Evolutionary conservation across 2,888 invertebrate species (phyloP).

Genomic region (Horisme vitalbata): DNA sequence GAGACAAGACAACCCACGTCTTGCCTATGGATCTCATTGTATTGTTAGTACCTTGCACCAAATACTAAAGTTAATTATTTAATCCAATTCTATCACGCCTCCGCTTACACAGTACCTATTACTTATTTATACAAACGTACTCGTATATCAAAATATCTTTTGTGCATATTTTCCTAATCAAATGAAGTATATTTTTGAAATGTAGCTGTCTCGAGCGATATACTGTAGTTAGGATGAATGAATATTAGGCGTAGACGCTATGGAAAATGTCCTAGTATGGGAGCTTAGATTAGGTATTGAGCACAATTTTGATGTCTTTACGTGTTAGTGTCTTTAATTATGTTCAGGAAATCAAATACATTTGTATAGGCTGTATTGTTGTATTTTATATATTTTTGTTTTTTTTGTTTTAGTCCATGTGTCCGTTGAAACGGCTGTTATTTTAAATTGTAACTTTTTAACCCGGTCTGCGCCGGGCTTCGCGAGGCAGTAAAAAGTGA

Average conservation of each 20-base stretch:
- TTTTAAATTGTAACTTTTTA: slow-evolving; percentile 6
- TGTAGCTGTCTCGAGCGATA: slow-evolving; percentile 48
- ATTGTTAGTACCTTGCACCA: slow-evolving; percentile 22
- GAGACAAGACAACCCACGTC: too few species aligned
- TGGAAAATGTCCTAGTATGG: slow-evolving; percentile 14
- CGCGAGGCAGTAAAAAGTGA: too few species aligned
- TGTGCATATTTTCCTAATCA: slow-evolving; percentile 60
- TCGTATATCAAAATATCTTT: slow-evolving; percentile 48
- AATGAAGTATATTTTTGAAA: slow-evolving; percentile 75
- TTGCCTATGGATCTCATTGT: slow-evolving; percentile 26
- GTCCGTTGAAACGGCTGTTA: slow-evolving; percentile 15
- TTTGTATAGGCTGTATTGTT: slow-evolving; percentile 1
- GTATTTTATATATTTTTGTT: slow-evolving; percentile 8
- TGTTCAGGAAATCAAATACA: slow-evolving; percentile 9
- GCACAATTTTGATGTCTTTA: slow-evolving; percentile 47
- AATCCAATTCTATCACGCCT: slow-evolving; percentile 41
- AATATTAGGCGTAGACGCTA: slow-evolving; percentile 40
- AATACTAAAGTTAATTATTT: slow-evolving; percentile 11
- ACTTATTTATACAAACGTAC: slow-evolving; percentile 37
- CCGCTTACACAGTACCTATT: slow-evolving; percentile 47
- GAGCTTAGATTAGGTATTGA: slow-evolving; percentile 35
- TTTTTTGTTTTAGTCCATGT: too few species aligned
- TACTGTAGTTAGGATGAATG: slow-evolving; percentile 64
- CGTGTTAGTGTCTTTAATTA: slow-evolving; percentile 45
- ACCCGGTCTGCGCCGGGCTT: too few species aligned